phyloP scores from a whole-genome alignment of 2,888 invertebrate genomes.

The Chloromyia formosa region DNA sequence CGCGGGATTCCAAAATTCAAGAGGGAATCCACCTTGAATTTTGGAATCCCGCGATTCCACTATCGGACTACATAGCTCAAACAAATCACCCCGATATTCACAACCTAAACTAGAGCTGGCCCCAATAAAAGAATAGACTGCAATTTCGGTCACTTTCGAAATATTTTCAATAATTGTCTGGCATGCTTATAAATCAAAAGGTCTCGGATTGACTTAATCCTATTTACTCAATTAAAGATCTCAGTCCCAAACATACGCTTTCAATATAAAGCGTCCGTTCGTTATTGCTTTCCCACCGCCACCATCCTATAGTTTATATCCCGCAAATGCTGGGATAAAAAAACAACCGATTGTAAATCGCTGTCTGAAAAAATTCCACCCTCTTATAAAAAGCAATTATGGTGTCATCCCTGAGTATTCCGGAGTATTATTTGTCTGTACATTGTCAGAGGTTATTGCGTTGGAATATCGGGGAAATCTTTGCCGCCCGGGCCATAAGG shows the following conservation, averaged over 20 bases:
- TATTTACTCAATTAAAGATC: constrained; percentile 47
- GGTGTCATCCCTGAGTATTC: constrained; percentile 34
- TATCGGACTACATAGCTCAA: too few species aligned
- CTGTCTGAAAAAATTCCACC: constrained; percentile 21
- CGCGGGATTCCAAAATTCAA: too few species aligned
- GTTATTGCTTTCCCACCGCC: constrained; percentile 26
- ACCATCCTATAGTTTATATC: constrained; percentile 12
- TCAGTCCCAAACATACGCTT: constrained; percentile 42
- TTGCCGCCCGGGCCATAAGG: neutral
- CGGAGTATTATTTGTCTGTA: constrained; percentile 2
- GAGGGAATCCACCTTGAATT: too few species aligned
- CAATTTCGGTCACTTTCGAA: too few species aligned
- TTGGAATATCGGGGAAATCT: neutral
- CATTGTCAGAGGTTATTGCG: constrained; percentile 9
- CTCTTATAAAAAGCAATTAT: constrained; percentile 44
- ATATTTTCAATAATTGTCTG: too few species aligned
- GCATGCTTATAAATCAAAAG: too few species aligned
- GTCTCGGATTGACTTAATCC: constrained; percentile 41
- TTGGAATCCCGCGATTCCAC: too few species aligned
- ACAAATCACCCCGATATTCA: too few species aligned
- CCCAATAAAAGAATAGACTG: too few species aligned
- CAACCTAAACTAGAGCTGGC: too few species aligned
- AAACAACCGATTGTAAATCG: constrained; percentile 7
- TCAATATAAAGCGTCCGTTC: neutral
- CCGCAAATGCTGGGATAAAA: neutral